phyloP scores from a whole-genome alignment of 1,140 invertebrate genomes.

The Orchestia grillus region DNA sequence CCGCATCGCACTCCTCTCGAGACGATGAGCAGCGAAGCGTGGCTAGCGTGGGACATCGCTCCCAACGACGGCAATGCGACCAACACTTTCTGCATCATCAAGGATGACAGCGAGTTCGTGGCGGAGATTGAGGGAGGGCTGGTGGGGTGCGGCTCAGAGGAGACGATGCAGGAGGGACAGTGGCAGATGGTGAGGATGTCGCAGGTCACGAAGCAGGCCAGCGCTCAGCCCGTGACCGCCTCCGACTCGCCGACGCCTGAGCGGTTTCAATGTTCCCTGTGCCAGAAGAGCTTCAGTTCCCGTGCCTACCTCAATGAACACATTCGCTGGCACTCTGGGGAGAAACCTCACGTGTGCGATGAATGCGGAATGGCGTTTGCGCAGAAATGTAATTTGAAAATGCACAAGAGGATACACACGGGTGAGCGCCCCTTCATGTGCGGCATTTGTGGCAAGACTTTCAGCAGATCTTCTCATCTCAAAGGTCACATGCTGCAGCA shows the following conservation, averaged over 20 bases:
- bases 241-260: not conserved
- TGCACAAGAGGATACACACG: constrained; percentile 67
- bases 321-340: constrained; percentile 67
- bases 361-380: constrained; percentile 68
- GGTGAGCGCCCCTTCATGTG: constrained; percentile 70
- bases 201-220: not conserved
- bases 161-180: constrained; percentile 33
- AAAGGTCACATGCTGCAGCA: constrained; percentile 58
- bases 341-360: constrained; percentile 69
- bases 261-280: not conserved
- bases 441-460: constrained; percentile 74
- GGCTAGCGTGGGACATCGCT: not conserved
- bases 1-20: not conserved
- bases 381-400: constrained; percentile 65
- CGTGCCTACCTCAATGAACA: constrained; percentile 54
- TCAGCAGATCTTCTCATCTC: constrained; percentile 67
- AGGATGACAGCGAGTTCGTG: not conserved
- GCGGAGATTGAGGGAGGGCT: not conserved
- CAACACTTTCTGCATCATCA: constrained; percentile 27
- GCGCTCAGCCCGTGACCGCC: not conserved
- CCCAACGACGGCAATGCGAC: not conserved
- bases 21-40: constrained; percentile 8
- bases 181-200: constrained; percentile 45
- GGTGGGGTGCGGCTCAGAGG: not conserved
- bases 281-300: constrained; percentile 38